phyloP scores from a whole-genome alignment of 2,113 vertebrate species.

The Gallinago media region DNA sequence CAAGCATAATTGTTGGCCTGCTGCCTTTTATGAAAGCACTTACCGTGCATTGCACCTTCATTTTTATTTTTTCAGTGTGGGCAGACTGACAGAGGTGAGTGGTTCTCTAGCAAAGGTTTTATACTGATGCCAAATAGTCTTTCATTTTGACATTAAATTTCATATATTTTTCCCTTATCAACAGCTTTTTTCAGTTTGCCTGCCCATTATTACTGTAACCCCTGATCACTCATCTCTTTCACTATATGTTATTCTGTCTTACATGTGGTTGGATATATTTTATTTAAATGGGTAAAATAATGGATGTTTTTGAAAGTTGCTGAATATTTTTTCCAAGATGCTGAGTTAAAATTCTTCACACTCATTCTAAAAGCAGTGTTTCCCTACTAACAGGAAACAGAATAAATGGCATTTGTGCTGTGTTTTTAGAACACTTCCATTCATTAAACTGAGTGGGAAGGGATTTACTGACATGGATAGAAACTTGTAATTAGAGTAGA shows the following conservation, averaged over 20 bases:
- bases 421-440: neutral
- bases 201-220: neutral
- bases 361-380: neutral
- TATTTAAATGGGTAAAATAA: conserved; percentile 8
- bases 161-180: neutral
- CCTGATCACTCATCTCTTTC: rapidly evolving
- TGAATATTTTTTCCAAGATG: neutral
- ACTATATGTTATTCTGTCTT: neutral
- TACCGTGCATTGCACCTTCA: neutral
- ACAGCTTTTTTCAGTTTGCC: neutral
- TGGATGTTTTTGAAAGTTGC: neutral
- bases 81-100: neutral
- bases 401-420: neutral
- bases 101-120: neutral
- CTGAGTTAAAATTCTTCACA: neutral
- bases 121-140: neutral
- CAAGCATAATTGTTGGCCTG: neutral
- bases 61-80: neutral
- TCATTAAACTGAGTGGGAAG: neutral
- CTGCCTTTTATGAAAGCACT: neutral
- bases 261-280: neutral
- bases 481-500: neutral
- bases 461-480: neutral
- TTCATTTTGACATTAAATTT: conserved; percentile 21
- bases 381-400: neutral